Base-by-base conservation (phyloP, 1,140 invertebrate species). In the Drosophila hydei region DNA sequence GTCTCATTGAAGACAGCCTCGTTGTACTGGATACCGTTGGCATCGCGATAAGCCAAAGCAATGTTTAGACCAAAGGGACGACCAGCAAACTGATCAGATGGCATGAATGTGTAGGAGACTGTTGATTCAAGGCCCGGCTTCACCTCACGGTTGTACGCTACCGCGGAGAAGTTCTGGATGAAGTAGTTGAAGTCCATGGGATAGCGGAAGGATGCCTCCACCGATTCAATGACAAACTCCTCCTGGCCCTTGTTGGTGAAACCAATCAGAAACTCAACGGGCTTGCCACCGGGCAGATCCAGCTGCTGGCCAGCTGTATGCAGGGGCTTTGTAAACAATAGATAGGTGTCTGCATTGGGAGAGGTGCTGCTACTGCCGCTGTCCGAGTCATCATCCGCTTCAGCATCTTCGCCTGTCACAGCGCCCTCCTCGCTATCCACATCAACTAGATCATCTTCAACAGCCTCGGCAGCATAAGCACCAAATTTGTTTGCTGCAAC, bases 1-100 rank as follows among this genome's bases (percentile, higher is more conserved):
- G 99, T 99, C 92, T 99, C 97, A 92, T 99, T 99, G 94, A 98
- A 99, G 0, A 99, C 97, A 68, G 98, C 96, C 92, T 98, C 98
- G 84, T 95, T 93, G 91, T 94, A 98, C 48, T 93, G 92, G 50
- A 94, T 93, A 36, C 94, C 94, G 78, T 92, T 92, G 72, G 93
- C 92, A 93, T 99, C 98, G 91, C 95, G 96, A 92, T 99, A 99
- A 78, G 96, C 96, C 3, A 99, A 92, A 75, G 98, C 98, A 77
- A 99, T 95, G 79, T 96, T 96, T 1, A 99, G 93, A 23, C 98
- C 98, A 91, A 99, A 99, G 7, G 98, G 98, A 77, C 99, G 94
- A 63, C 97, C 97, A 91, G 97, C 97, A 91, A 99, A 99, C 51
- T 96, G 95, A 91, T 99, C 99, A 74, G 97, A 97, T 19, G 98